These are phyloP conservation scores for Cotesia chilonis DNA, from an alignment of 1,140 invertebrate species.

Conservation along the genomic window DNA sequence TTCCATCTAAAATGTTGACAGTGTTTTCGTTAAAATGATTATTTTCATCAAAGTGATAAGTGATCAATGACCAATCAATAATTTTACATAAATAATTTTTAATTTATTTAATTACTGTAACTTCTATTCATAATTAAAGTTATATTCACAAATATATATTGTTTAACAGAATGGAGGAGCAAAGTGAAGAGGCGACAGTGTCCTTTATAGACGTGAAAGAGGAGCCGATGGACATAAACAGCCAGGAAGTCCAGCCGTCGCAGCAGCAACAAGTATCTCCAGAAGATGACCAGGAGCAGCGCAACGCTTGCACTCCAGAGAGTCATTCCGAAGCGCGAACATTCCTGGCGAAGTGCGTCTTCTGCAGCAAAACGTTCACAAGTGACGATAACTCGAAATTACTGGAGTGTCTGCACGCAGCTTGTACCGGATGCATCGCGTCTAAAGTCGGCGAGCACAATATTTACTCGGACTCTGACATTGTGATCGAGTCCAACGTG, in stretches of 20 bases:
- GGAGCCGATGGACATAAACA: slow-evolving; percentile 32
- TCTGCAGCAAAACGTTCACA: slow-evolving; percentile 73
- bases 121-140: too few species aligned
- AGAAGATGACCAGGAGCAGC: slow-evolving; percentile 56
- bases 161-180: slow-evolving; percentile 31
- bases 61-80: too few species aligned
- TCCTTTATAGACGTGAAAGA: slow-evolving; percentile 24
- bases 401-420: slow-evolving; percentile 86
- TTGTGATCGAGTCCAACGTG: slow-evolving; percentile 52
- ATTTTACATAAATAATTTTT: too few species aligned
- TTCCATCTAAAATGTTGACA: too few species aligned
- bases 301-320: slow-evolving; percentile 67
- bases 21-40: too few species aligned
- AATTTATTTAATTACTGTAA: too few species aligned
- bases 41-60: too few species aligned
- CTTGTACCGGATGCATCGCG: slow-evolving; percentile 79
- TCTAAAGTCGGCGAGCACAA: slow-evolving; percentile 73
- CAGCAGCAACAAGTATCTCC: slow-evolving; percentile 41
- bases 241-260: slow-evolving; percentile 28
- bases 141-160: not conserved
- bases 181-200: slow-evolving; percentile 2
- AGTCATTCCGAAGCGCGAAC: slow-evolving; percentile 58
- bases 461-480: slow-evolving; percentile 58
- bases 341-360: slow-evolving; percentile 70
- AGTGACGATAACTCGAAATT: slow-evolving; percentile 77